These are phyloP conservation scores for Candidula unifasciata DNA, from an alignment of 2,888 invertebrate genomes.

Conservation along the genomic window DNA sequence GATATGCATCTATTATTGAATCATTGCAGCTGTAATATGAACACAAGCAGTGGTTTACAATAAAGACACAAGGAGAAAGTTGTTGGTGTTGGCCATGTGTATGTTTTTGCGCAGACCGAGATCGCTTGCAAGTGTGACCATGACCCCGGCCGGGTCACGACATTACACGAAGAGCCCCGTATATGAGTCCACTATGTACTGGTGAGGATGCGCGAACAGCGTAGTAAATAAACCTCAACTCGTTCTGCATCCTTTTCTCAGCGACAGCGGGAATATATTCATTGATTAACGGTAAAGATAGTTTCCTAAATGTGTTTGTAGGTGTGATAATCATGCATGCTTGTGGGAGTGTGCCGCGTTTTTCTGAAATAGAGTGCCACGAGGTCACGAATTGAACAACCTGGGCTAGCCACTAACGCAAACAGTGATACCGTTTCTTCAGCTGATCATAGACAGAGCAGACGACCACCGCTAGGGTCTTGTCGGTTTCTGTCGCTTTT, in stretches of 20 bases:
- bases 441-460: conserved; percentile 15
- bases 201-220: conserved; percentile 16
- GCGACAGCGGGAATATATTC: background rate
- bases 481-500: too few species aligned
- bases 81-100: background rate
- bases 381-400: conserved; percentile 30
- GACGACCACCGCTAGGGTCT: too few species aligned
- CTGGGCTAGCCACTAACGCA: background rate
- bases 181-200: conserved; percentile 13
- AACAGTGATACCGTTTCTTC: background rate
- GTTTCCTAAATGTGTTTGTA: background rate
- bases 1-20: too few species aligned
- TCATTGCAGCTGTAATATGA: too few species aligned
- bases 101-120: conserved; percentile 10
- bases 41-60: too few species aligned
- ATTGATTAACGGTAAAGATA: background rate
- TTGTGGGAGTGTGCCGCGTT: background rate
- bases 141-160: conserved; percentile 32
- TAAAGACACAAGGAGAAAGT: too few species aligned
- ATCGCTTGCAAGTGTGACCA: conserved; percentile 23
- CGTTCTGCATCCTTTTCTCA: background rate
- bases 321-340: background rate
- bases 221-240: conserved; percentile 16
- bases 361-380: conserved; percentile 9
- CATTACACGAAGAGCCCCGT: conserved; percentile 27